Evolutionary conservation across 2,113 vertebrate genomes (phyloP), one percentile per base, ranked within the genome.

Genomic region (Panthera tigris): DNA sequence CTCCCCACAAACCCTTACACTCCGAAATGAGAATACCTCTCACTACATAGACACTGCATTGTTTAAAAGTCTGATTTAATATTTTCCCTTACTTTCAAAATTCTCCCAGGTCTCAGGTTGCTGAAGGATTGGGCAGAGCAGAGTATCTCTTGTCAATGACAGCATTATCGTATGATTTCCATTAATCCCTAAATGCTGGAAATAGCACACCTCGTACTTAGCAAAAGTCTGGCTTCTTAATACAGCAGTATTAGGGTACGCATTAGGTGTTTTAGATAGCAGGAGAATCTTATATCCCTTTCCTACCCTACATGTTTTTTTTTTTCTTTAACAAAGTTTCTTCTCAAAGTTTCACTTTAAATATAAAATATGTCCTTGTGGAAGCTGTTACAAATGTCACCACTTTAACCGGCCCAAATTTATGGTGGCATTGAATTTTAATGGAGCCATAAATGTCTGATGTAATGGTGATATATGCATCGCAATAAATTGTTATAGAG

Each of bases 301-400:
- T 68, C 61, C 93, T 89, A 48, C 61, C 80, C 79, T 86, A 41
- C 65, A 41, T 68, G 85, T 73, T 96, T 97, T 97, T 98, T 98
- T 97, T 91, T 65, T 71, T 7, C 69, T 68, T 91, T 98, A 96
- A 97, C 97, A 98, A 98, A 99, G 98, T 99, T 99, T 99, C 98
- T 98, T 97, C 95, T 98, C 95, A 79, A 98, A 98, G 98, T 99
- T 99, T 99, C 98, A 99, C 99, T 99, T 99, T 99, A 98, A 98
- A 94, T 98, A 98, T 99, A 99, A 99, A 99, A 98, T 98, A 99
- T 97, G 99, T 98, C 99, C 99, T 99, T 99, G 98, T 98, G 98
- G 98, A 99, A 98, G 99, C 98, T 98, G 98, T 99, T 99, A 98
- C 97, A 98, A 98, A 98, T 98, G 99, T 99, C 99, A 99, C 98